These are phyloP conservation scores for Eubasilissa splendida DNA, from an alignment of 2,888 invertebrate species.

Conservation along the genomic window DNA sequence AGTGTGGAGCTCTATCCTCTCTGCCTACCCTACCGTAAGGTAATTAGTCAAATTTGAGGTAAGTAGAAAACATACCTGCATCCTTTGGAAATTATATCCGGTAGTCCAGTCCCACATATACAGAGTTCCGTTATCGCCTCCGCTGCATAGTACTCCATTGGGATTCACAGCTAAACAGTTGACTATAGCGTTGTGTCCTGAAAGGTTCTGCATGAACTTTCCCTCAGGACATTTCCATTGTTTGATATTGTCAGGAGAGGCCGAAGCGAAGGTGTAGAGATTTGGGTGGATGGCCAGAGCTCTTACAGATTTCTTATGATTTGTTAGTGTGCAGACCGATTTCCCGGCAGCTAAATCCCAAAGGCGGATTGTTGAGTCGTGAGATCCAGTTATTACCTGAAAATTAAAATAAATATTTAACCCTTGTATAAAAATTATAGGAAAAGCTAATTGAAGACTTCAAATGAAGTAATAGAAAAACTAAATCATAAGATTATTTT, in stretches of 20 bases:
- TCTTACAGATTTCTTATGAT: constrained; percentile 97
- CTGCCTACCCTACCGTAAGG: no score
- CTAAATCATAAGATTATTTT: no score
- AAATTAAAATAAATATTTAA: constrained; percentile 45
- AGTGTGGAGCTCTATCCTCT: no score
- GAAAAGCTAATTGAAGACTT: not conserved
- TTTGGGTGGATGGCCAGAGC: constrained; percentile 85
- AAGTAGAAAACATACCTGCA: constrained; percentile 72
- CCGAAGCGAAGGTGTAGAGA: constrained; percentile 95
- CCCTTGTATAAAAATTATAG: no score
- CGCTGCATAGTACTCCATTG: constrained; percentile 96
- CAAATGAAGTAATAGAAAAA: not conserved
- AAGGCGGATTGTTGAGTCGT: constrained; percentile 96
- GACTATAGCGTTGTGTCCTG: constrained; percentile 97
- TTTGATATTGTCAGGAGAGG: constrained; percentile 98
- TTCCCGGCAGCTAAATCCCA: constrained; percentile 99
- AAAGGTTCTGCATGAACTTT: constrained; percentile 95
- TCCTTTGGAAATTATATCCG: constrained; percentile 97
- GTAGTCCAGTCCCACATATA: constrained; percentile 99
- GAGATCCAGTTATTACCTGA: constrained; percentile 91
- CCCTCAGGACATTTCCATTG: constrained; percentile 99
- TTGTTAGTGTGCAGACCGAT: constrained; percentile 94
- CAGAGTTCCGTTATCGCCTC: constrained; percentile 98
- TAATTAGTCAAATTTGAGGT: no score
- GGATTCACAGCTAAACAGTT: constrained; percentile 96